Conservation (phyloP, 2,113 vertebrate species). For the Sardina pilchardus region DNA sequence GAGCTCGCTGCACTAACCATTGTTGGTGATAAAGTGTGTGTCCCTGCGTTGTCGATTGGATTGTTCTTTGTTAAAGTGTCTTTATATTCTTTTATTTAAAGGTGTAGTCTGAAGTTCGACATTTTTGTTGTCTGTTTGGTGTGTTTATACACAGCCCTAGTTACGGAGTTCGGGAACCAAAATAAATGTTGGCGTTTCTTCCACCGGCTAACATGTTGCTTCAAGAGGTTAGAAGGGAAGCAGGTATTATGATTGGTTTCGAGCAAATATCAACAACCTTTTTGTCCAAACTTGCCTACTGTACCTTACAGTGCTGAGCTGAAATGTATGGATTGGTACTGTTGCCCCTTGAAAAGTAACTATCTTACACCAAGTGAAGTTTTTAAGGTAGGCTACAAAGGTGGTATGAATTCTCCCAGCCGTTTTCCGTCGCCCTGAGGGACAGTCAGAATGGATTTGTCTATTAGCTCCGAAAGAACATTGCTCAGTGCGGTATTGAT, state of each 20-base stretch:
- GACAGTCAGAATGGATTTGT: slow-evolving; percentile 75
- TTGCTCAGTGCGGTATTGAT: slow-evolving; percentile 77
- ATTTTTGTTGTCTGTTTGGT: too few species aligned
- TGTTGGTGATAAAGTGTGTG: background rate
- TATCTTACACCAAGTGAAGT: background rate
- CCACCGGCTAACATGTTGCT: slow-evolving; percentile 34
- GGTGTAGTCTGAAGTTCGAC: too few species aligned
- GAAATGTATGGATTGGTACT: background rate
- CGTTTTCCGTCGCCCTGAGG: slow-evolving; percentile 59
- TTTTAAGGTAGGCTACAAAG: background rate
- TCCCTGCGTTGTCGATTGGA: too few species aligned
- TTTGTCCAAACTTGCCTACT: background rate
- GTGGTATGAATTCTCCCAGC: slow-evolving; percentile 26
- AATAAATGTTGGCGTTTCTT: background rate
- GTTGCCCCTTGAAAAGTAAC: background rate
- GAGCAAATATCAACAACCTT: slow-evolving; percentile 48
- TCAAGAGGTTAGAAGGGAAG: slow-evolving; percentile 29
- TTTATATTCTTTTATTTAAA: background rate
- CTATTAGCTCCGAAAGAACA: slow-evolving; percentile 79
- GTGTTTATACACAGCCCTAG: too few species aligned
- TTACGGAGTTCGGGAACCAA: too few species aligned
- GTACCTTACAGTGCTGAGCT: background rate
- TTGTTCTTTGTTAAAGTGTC: too few species aligned
- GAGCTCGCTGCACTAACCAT: background rate
- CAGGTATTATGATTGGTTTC: slow-evolving; percentile 53